Percentiles rank a stretch among this genome's conserved stretches.
Evolutionary conservation across 2,888 invertebrate genomes (phyloP).

Genomic region (Stenichneumon culpator): DNA sequence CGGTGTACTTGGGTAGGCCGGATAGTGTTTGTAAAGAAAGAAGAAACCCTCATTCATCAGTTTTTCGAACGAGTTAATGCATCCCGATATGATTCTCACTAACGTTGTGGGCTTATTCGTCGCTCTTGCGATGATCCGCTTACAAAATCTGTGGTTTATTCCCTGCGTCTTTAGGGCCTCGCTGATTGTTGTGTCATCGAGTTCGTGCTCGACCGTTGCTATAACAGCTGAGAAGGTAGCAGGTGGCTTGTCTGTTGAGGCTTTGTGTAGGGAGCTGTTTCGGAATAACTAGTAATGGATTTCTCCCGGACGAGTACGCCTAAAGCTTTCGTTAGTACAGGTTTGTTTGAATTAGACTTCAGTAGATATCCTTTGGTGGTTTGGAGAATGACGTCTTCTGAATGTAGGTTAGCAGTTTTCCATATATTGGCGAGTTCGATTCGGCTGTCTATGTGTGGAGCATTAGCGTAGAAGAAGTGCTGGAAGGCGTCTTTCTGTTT

Average conservation of each 20-base stretch:
- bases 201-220: conserved; percentile 18
- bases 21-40: conserved; percentile 35
- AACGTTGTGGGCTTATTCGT: conserved; percentile 47
- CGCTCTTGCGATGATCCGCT: conserved; percentile 25
- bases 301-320: background rate
- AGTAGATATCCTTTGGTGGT: conserved; percentile 12
- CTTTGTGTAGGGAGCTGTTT: conserved; percentile 9
- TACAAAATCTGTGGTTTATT: conserved; percentile 17
- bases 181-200: conserved; percentile 10
- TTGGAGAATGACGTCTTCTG: conserved; percentile 14
- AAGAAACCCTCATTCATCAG: conserved; percentile 34
- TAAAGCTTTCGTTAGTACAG: background rate
- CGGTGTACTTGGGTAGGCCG: conserved; percentile 27
- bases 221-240: conserved; percentile 11
- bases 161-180: conserved; percentile 17
- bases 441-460: conserved; percentile 11
- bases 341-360: conserved; percentile 7
- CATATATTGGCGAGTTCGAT: conserved; percentile 5
- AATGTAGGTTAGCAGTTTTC: background rate
- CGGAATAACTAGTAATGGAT: background rate
- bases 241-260: background rate
- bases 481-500: background rate
- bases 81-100: conserved; percentile 21
- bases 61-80: conserved; percentile 35
- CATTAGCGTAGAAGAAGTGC: conserved; percentile 11